Evolutionary conservation across 2,797 vertebrate genomes (phyloP).

Genomic region (Poecilia velifera): DNA sequence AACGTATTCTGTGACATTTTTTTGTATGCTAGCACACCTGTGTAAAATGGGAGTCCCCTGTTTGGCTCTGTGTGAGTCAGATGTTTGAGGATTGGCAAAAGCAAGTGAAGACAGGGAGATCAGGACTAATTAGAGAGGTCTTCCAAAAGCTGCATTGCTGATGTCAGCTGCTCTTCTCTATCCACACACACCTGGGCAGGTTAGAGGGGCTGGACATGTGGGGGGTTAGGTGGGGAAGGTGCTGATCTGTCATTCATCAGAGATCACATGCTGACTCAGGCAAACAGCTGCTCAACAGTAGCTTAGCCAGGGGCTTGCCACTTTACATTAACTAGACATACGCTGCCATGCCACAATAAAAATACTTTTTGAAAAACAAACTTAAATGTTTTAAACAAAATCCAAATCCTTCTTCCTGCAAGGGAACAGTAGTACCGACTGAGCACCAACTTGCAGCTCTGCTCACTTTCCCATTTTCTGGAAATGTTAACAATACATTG

Average conservation of each 20-base stretch:
- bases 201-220: constrained; percentile 9
- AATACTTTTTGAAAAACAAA: background rate
- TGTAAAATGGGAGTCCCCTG: constrained; percentile 14
- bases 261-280: constrained; percentile 75
- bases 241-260: constrained; percentile 46
- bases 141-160: constrained; percentile 42
- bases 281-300: constrained; percentile 61
- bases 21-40: constrained; percentile 55
- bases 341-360: background rate
- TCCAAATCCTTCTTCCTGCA: background rate
- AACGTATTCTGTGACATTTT: constrained; percentile 47
- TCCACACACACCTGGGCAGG: constrained; percentile 61
- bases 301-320: constrained; percentile 57
- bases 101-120: constrained; percentile 76
- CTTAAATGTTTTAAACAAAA: background rate
- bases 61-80: constrained; percentile 38
- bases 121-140: constrained; percentile 76
- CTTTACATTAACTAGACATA: background rate
- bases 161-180: constrained; percentile 69
- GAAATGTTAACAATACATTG: background rate
- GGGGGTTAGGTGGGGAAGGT: constrained; percentile 18
- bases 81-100: constrained; percentile 52
- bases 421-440: background rate
- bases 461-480: background rate
- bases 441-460: too few relatives aligned